Evolutionary conservation across 2,797 vertebrate genomes (phyloP), one percentile per base, ranked within the genome.

Genomic region (Danio jaintianensis): DNA sequence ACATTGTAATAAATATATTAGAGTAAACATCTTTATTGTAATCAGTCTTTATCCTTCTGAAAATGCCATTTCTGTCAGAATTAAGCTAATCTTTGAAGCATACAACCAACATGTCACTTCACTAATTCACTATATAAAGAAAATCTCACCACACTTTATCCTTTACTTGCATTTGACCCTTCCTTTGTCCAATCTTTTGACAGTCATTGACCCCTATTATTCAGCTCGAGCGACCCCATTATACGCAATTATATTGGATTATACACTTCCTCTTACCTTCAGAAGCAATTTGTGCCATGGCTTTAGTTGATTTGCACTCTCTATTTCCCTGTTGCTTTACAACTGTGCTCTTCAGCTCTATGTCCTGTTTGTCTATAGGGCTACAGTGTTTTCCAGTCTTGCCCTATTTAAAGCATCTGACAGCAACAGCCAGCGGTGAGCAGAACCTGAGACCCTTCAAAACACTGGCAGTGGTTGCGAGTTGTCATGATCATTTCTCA

Each of bases 401-500:
- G 83, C 73, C 66, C 90, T 93, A 94, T 94, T 94, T 93, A 92
- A 83, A 90, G 91, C 77, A 61, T 53, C 62, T 56, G 62, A 81
- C 74, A 68, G 75, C 10, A 59, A 91, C 89, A 90, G 82, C 79
- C 89, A 86, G 82, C 73, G 76, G 80, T 67, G 56, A 74, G 77
- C 81, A 70, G 68, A 50, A 67, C 29, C 52, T 36, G 72, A 83
- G 62, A 62, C 59, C 48, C 38, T 53, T 73, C 38, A 13, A 80
- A 74, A 68, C 52, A 69, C 74, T 55, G 52, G 45, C 29, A 29
- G 29, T 29, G 29, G 29, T 61, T 22, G 20, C 40, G 6, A 50
- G 63, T 50, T 58, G 47, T 52, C 18, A 12, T 66, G 52, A 55
- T 48, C 20, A 43, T 22, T 70, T 82, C n/a, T 42, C 63, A 42